A percentile compares a stretch with the other conserved stretches of the same genome.
These are phyloP conservation scores for Bombyx mori DNA, from an alignment of 1,140 invertebrate species.

Conservation along the genomic window ASM3026992v2 NC_085134.1:4893501-4894000, in stretches of 20 bases:
- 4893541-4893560: conserved; percentile 43
- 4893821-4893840: no score
- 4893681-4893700: no score
- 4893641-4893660: no score
- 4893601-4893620: conserved; percentile 40
- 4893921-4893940: conserved; percentile 93
- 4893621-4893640: not conserved
- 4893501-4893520: conserved; percentile 44
- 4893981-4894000: conserved; percentile 74
- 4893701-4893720: no score
- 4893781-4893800: no score
- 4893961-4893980: conserved; percentile 88
- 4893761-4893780: no score
- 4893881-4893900: conserved; percentile 79
- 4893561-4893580: conserved; percentile 27
- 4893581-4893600: conserved; percentile 37
- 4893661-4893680: no score
- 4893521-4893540: conserved; percentile 28
- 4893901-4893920: conserved; percentile 90
- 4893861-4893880: conserved; percentile 57
- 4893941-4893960: conserved; percentile 87
- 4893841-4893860: conserved; percentile 39
- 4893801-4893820: no score
- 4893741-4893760: no score
- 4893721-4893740: no score